Evolutionary conservation across 2,113 vertebrate genomes (phyloP), one percentile per base, ranked within the genome.

Genomic region (Amphilophus citrinellus): DNA sequence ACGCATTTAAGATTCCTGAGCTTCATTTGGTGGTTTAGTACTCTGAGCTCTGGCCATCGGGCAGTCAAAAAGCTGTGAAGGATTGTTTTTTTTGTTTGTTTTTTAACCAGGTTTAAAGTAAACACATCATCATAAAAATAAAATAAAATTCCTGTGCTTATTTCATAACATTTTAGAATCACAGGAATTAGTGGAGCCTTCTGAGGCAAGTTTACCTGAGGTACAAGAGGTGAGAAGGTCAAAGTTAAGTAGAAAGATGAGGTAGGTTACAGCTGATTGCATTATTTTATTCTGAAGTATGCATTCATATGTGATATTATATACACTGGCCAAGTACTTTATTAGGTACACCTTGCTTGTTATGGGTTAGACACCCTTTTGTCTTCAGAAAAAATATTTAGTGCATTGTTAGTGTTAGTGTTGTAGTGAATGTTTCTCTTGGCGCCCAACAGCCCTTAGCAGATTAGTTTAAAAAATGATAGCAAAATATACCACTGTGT

Each of bases 401-500:
- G 18, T 30, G 18, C 20, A 17, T 1, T 24, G 7, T 32, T 13
- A 18, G 27, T 27, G 27, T 27, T 27, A 27, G 27, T 3, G 27
- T 1, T 57, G 5, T 20, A 14, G 35, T 35, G 59, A 35, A 60
- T 2, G 6, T 47, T 15, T 37, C 2, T 61, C 15, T 17, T 57
- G 50, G 18, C 22, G 20, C 56, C 56, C 10, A 22, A 22, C 20
- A 35, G 20, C 39, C 13, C 27, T 35, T 57, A 17, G 17, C 18
- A 39, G 37, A 42, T 24, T 6, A 18, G 10, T 77, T 79, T 82
- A 47, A 68, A 80, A 30, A 80, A 39, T 62, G 13, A 80, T 59
- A 75, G 59, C 20, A 68, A 62, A 42, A 62, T 73, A 65, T 47
- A 76, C 56, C 66, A 47, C 82, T 62, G 75, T 22, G 39, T 80